These are phyloP conservation scores for Acronicta alni DNA, from an alignment of 2,888 invertebrate species.

Conservation along the genomic window DNA sequence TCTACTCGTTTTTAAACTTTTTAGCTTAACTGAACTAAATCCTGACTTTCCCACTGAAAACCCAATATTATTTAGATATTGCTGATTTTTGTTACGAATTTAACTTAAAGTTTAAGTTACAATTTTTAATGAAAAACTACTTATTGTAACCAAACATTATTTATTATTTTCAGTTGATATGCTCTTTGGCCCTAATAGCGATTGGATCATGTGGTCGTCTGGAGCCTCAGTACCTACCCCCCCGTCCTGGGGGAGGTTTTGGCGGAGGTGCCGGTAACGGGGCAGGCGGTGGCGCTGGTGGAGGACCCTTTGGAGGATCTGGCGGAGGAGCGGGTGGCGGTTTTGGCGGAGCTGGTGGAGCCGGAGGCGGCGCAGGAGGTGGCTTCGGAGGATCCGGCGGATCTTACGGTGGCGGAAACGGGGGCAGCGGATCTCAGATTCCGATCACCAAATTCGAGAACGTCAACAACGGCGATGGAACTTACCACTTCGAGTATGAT, in stretches of 20 bases:
- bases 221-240: constrained; percentile 67
- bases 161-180: constrained; percentile 58
- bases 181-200: constrained; percentile 72
- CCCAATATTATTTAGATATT: background rate
- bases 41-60: too few species aligned
- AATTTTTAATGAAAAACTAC: too few species aligned
- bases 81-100: too few species aligned
- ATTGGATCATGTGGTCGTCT: constrained; percentile 73
- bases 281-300: constrained; percentile 48
- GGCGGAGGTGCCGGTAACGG: constrained; percentile 58
- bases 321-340: constrained; percentile 59
- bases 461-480: constrained; percentile 91
- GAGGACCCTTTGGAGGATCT: constrained; percentile 47
- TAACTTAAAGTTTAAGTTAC: too few species aligned
- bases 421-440: constrained; percentile 79
- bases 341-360: constrained; percentile 56
- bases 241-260: constrained; percentile 60
- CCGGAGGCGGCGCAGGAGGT: constrained; percentile 68
- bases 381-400: constrained; percentile 53
- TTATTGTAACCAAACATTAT: background rate
- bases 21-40: too few species aligned
- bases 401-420: constrained; percentile 56
- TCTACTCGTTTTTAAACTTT: too few species aligned
- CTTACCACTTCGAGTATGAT: constrained; percentile 90
- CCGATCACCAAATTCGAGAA: constrained; percentile 91